phyloP scores from a whole-genome alignment of 2,888 invertebrate genomes.

The Drosophila suboccidentalis region DNA sequence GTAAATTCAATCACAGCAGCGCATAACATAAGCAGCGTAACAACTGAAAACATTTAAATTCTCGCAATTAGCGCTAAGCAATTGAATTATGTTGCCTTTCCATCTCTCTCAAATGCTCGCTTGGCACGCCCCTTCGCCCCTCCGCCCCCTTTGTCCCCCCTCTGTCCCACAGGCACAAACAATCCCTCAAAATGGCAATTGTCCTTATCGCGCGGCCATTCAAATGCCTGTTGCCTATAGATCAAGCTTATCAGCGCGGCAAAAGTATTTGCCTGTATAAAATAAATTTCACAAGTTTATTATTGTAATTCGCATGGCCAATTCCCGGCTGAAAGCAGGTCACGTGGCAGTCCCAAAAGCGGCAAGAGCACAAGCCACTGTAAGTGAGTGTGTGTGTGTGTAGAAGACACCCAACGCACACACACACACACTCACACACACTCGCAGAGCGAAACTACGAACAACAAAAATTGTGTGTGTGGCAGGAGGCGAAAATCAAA shows the following conservation, averaged over 20 bases:
- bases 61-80: constrained; percentile 42
- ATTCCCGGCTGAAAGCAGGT: constrained; percentile 45
- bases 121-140: constrained; percentile 38
- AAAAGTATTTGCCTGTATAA: constrained; percentile 76
- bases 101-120: constrained; percentile 43
- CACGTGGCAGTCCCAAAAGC: constrained; percentile 33
- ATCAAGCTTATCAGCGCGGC: constrained; percentile 78
- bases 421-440: constrained; percentile 21
- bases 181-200: constrained; percentile 62
- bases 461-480: constrained; percentile 25
- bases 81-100: constrained; percentile 65
- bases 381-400: background rate
- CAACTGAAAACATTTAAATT: constrained; percentile 34
- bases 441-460: constrained; percentile 12
- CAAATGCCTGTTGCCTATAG: constrained; percentile 62
- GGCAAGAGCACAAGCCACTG: constrained; percentile 2
- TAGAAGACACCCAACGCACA: constrained; percentile 39
- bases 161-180: constrained; percentile 26
- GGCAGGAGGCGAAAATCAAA: constrained; percentile 67
- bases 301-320: constrained; percentile 74
- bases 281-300: constrained; percentile 77
- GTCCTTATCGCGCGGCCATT: constrained; percentile 66
- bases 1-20: background rate
- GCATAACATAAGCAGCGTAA: constrained; percentile 19
- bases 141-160: background rate